Conservation (phyloP, 2,113 vertebrate genomes). For the Stegostoma tigrinum region DNA sequence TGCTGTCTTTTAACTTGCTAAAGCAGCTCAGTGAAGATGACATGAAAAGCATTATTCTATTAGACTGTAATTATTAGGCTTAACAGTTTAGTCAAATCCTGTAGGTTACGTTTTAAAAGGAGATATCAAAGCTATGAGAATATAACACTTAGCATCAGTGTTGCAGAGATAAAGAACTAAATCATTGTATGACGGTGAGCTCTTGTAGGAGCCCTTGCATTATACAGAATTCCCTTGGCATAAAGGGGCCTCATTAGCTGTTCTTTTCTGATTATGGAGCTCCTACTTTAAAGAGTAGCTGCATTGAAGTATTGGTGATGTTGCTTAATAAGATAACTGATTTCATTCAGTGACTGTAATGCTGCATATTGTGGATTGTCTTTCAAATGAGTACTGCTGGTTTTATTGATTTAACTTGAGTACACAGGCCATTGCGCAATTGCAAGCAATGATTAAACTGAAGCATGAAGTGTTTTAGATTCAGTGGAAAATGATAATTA, state of each 20-base stretch:
- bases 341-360: conserved; percentile 3
- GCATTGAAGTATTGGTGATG: background rate
- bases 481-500: background rate
- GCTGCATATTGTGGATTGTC: background rate
- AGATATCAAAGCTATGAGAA: background rate
- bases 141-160: conserved; percentile 2
- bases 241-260: background rate
- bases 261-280: background rate
- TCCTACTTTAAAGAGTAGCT: background rate
- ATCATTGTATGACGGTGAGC: background rate
- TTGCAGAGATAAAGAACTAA: background rate
- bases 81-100: conserved; percentile 10
- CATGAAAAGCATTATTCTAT: background rate
- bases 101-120: background rate
- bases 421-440: background rate
- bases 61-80: background rate
- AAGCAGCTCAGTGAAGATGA: background rate
- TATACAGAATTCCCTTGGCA: background rate
- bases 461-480: background rate
- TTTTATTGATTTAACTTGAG: conserved; percentile 19
- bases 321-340: background rate
- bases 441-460: conserved; percentile 19
- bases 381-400: background rate
- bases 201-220: background rate
- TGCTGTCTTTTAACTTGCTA: background rate